phyloP scores from a whole-genome alignment of 2,888 invertebrate genomes.

The Yponomeuta malinellus region DNA sequence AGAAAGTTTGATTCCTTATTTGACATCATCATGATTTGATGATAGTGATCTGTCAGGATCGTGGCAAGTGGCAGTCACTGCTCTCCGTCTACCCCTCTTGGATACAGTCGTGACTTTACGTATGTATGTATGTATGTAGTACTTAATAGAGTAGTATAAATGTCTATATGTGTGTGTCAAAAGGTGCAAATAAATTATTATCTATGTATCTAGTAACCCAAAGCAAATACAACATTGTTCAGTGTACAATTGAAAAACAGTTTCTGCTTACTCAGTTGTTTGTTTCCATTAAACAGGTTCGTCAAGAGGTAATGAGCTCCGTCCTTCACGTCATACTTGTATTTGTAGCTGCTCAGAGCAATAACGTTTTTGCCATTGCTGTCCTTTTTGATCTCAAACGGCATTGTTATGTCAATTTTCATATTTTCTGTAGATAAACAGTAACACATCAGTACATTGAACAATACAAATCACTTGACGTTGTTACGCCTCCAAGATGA shows the following conservation, averaged over 20 bases:
- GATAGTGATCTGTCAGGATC: too few relatives aligned
- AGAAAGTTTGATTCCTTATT: too few relatives aligned
- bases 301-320: conserved; percentile 31
- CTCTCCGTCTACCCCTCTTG: too few relatives aligned
- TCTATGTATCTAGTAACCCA: too few relatives aligned
- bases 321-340: conserved; percentile 34
- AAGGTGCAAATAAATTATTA: too few relatives aligned
- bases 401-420: neutral
- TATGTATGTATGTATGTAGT: too few relatives aligned
- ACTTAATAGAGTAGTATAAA: too few relatives aligned
- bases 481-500: too few relatives aligned
- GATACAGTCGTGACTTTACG: too few relatives aligned
- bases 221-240: neutral
- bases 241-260: neutral
- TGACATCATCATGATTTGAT: too few relatives aligned
- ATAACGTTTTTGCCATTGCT: neutral
- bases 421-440: conserved; percentile 1
- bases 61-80: too few relatives aligned
- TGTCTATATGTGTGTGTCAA: too few relatives aligned
- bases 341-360: neutral
- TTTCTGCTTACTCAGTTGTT: conserved; percentile 31
- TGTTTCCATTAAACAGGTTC: conserved; percentile 38
- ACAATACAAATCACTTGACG: neutral
- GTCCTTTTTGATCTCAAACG: conserved; percentile 2
- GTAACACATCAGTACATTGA: neutral